Percentiles rank a stretch among this genome's conserved stretches.
These are phyloP conservation scores for Falco cherrug DNA, from an alignment of 2,797 vertebrate genomes.

Conservation along the genomic window DNA sequence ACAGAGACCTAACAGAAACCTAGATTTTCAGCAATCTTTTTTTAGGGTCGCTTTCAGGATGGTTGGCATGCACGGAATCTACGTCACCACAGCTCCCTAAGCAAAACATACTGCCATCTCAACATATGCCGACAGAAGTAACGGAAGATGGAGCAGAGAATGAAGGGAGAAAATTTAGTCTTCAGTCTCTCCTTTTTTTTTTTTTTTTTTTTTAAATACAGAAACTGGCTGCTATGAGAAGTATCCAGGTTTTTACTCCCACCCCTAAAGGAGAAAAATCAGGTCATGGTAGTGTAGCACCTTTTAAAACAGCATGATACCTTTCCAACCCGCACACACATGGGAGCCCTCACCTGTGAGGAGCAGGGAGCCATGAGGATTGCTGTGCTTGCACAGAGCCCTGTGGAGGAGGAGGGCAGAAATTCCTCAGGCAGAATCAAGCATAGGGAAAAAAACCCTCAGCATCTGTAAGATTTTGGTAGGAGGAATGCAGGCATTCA, in stretches of 20 bases:
- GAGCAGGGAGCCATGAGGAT: background rate
- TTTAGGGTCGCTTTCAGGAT: too few species aligned
- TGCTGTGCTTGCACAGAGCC: background rate
- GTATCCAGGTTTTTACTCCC: background rate
- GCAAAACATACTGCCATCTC: too few species aligned
- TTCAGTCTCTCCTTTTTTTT: background rate
- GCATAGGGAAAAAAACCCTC: fast-evolving
- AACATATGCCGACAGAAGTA: too few species aligned
- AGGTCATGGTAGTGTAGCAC: background rate
- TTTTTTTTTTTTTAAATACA: fast-evolving
- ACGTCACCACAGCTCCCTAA: too few species aligned
- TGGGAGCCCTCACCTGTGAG: background rate
- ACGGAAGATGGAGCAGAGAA: too few species aligned
- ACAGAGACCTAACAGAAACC: too few species aligned
- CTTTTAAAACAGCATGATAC: background rate
- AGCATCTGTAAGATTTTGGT: background rate
- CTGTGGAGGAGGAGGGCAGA: background rate
- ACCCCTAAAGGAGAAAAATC: background rate
- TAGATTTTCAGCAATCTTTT: too few species aligned
- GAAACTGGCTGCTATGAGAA: background rate
- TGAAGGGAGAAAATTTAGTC: background rate
- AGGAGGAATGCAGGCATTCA: background rate
- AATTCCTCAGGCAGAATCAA: background rate
- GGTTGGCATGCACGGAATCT: too few species aligned
- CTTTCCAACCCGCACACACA: background rate